A percentile compares a stretch with the other conserved stretches of the same genome.
phyloP scores from a whole-genome alignment of 2,113 vertebrate genomes.

The Microtus richardsoni region DNA sequence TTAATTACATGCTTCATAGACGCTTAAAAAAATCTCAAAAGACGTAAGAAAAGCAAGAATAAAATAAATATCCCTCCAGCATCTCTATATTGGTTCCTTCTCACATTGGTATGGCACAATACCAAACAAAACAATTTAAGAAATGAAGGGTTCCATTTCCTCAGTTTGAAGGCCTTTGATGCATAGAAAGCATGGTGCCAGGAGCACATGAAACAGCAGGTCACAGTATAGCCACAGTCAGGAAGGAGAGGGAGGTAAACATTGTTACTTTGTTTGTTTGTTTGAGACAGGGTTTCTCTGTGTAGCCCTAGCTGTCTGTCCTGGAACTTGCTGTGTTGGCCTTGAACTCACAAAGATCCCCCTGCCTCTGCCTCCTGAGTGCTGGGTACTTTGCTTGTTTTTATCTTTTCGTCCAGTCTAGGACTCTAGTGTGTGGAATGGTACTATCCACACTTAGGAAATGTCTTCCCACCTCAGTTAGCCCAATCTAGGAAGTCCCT shows the following conservation, averaged over 20 bases:
- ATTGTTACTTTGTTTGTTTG: no score
- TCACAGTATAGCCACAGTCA: not conserved
- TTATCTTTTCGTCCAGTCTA: not conserved
- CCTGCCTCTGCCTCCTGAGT: no score
- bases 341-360: no score
- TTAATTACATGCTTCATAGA: not conserved
- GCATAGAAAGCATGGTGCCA: not conserved
- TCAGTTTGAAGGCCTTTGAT: not conserved
- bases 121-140: not conserved
- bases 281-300: no score
- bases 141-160: not conserved
- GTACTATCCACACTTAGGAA: not conserved
- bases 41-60: not conserved
- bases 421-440: not conserved
- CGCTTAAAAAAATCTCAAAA: conserved; percentile 32
- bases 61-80: not conserved
- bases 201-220: not conserved
- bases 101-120: not conserved
- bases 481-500: not conserved
- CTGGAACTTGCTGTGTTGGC: no score
- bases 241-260: no score
- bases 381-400: not conserved
- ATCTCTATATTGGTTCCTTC: not conserved
- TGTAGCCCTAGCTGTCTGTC: no score
- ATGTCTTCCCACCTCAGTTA: not conserved